Evolutionary conservation across 2,113 vertebrate genomes (phyloP), one percentile per base, ranked within the genome.

Genomic region (Xenopus tropicalis): DNA sequence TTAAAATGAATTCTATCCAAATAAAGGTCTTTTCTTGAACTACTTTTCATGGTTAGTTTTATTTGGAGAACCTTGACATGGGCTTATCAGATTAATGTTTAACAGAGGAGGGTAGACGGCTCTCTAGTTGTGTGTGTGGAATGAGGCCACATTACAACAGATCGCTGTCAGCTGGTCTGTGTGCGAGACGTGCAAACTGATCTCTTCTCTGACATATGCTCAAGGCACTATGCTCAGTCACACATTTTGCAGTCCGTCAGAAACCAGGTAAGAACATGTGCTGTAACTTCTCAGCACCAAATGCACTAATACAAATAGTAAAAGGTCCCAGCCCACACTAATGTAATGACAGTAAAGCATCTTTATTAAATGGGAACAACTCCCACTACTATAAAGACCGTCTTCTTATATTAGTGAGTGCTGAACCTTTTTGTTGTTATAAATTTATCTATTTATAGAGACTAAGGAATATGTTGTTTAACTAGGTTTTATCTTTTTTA

Each of bases 11-110:
- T 54, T 22, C 48, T 54, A 0, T 54, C 22, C 13, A 14, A n/a
- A 43, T n/a, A n/a, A 48, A 43, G 20, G 4, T 14, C 17, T 20
- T 66, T 48, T 19, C 51, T 19, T 63, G n/a, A 61, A 24, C 46
- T 9, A 10, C 7, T 20, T 75, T 79, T 73, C 16, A 24, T 57
- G 25, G 14, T 0, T 0, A 66, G 71, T 68, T 78, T 83, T 78
- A 71, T 25, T 79, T 51, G 51, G 21, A 83, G 56, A 70, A 22
- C 23, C 68, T 82, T 82, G 78, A 75, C 63, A 75, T 70, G 43
- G 58, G 70, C 64, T 57, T 73, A 77, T 17, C 17, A 44, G 61
- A 81, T 84, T 77, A 85, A 84, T 82, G 46, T 80, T 80, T 83
- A 57, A 74, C 66, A 67, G n/a, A 44, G 46, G 73, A 68, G 56